These are phyloP conservation scores for Pseudopleuronectes americanus DNA, from an alignment of 2,797 vertebrate genomes.

Conservation along the genomic window DNA sequence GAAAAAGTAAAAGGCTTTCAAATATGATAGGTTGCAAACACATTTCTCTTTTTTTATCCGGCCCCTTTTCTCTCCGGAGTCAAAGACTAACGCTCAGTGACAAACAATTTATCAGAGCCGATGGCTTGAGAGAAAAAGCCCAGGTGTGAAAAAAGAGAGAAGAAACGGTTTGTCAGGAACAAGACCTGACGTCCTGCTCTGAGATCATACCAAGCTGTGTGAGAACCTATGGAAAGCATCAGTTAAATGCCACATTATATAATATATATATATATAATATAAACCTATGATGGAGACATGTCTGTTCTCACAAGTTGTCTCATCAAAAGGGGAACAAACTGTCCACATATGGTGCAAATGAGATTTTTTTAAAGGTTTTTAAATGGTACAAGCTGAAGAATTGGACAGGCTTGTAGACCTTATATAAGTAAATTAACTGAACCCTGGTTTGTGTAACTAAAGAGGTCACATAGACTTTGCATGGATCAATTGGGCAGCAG, in stretches of 20 bases:
- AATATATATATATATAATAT: conserved; percentile 24
- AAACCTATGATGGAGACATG: conserved; percentile 41
- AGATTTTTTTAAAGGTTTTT: conserved; percentile 11
- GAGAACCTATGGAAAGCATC: conserved; percentile 65
- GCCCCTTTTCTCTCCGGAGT: conserved; percentile 52
- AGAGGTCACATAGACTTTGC: conserved; percentile 59
- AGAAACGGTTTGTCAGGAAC: conserved; percentile 56
- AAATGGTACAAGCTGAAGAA: background rate
- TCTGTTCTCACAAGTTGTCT: conserved; percentile 23
- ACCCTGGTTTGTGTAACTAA: conserved; percentile 42
- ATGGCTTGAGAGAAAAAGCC: conserved; percentile 51
- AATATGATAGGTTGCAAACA: conserved; percentile 68
- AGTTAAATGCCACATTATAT: conserved; percentile 50
- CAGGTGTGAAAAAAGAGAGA: conserved; percentile 31
- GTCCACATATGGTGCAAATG: background rate
- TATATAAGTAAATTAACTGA: conserved; percentile 3
- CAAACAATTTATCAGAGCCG: conserved; percentile 75
- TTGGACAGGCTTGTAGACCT: background rate
- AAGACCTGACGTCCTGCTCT: conserved; percentile 71
- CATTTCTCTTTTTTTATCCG: conserved; percentile 52
- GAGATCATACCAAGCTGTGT: conserved; percentile 62
- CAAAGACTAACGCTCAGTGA: conserved; percentile 67
- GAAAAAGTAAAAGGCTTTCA: conserved; percentile 61
- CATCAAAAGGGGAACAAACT: conserved; percentile 8
- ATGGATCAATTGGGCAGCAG: conserved; percentile 33